Conservation (phyloP, 2,797 vertebrate species). For the Danio aesculapii region DNA sequence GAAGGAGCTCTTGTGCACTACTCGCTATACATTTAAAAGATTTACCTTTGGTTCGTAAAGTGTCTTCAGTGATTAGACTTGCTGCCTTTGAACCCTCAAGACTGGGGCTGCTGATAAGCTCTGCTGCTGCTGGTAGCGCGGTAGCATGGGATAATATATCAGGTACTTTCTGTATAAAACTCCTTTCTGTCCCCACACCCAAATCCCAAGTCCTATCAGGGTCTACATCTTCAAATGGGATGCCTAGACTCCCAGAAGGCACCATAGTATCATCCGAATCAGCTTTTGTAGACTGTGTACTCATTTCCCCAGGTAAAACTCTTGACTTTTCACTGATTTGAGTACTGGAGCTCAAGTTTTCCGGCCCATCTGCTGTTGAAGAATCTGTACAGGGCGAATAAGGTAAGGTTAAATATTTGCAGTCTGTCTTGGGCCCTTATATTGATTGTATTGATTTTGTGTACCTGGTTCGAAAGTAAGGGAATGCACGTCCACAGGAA, state of each 20-base stretch:
- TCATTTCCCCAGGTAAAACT: conserved; percentile 43
- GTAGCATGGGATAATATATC: conserved; percentile 25
- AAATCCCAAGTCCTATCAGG: conserved; percentile 22
- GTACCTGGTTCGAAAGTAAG: conserved; percentile 83
- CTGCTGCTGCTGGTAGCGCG: conserved; percentile 37
- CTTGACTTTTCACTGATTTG: conserved; percentile 9
- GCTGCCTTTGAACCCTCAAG: conserved; percentile 51
- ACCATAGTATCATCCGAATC: background rate
- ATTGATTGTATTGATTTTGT: conserved; percentile 38
- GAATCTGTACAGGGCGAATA: conserved; percentile 15
- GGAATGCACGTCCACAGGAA: conserved; percentile 83
- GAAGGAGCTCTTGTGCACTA: conserved; percentile 1
- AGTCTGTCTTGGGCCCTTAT: background rate
- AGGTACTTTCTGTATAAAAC: conserved; percentile 31
- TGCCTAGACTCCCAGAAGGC: conserved; percentile 43
- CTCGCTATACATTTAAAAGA: conserved; percentile 11
- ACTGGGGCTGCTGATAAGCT: conserved; percentile 47
- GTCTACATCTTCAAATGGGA: conserved; percentile 52
- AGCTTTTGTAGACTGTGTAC: conserved; percentile 15
- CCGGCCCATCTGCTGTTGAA: background rate
- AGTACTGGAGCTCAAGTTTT: background rate
- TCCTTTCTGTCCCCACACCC: conserved; percentile 22
- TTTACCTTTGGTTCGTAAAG: conserved; percentile 61
- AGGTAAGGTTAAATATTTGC: conserved; percentile 13
- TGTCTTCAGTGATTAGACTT: conserved; percentile 31